Conservation (phyloP, 2,113 vertebrate genomes). For the Lates calcarifer region DNA sequence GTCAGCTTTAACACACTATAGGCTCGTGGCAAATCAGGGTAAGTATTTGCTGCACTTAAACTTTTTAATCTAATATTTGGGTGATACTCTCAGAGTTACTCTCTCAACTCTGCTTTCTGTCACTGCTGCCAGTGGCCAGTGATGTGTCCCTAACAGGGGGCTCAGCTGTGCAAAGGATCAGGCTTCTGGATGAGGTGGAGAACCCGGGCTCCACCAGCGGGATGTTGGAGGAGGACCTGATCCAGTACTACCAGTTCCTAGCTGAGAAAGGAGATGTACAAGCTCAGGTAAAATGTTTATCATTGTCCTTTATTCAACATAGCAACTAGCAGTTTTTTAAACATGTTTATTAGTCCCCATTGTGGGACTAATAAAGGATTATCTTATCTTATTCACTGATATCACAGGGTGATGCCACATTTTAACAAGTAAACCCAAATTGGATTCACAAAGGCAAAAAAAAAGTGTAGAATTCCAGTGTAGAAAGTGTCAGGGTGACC, state of each 20-base stretch:
- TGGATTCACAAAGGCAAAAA: neutral
- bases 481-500: too few relatives aligned
- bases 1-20: slow-evolving; percentile 96
- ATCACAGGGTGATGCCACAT: neutral
- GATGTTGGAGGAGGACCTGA: slow-evolving; percentile 98
- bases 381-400: neutral
- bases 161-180: slow-evolving; percentile 95
- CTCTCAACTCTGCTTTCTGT: neutral
- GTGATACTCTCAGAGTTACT: neutral
- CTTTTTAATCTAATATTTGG: neutral
- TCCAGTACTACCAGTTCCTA: slow-evolving; percentile 99
- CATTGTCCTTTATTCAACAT: neutral
- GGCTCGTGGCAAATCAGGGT: slow-evolving; percentile 97
- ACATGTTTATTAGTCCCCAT: too few relatives aligned
- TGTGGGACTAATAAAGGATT: too few relatives aligned
- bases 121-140: slow-evolving; percentile 89
- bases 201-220: slow-evolving; percentile 96
- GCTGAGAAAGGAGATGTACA: slow-evolving; percentile 99
- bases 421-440: neutral
- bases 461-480: neutral
- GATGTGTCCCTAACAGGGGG: slow-evolving; percentile 97
- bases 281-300: slow-evolving; percentile 87
- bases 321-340: too few relatives aligned
- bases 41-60: slow-evolving; percentile 25
- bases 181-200: slow-evolving; percentile 95